A percentile compares a stretch with the other conserved stretches of the same genome.
phyloP scores from a whole-genome alignment of 1,140 invertebrate species.

The Bombus confusus region DNA sequence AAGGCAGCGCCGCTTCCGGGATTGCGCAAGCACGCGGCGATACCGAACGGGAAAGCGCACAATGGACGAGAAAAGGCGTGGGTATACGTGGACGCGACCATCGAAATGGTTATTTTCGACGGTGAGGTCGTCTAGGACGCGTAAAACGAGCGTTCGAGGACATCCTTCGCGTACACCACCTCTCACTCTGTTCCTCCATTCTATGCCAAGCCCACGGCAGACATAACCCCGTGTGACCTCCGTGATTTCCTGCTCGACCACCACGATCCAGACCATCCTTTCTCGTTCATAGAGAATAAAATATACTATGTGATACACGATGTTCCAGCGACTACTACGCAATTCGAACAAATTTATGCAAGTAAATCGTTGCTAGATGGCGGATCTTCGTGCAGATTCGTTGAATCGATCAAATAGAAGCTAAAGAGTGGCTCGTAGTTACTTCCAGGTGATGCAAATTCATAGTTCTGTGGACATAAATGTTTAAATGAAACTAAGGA shows the following conservation, averaged over 20 bases:
- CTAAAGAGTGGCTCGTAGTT: no score
- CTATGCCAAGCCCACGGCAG: slow-evolving; percentile 64
- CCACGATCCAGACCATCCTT: background rate
- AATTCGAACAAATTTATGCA: background rate
- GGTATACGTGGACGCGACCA: slow-evolving; percentile 23
- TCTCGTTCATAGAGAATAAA: background rate
- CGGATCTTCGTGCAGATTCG: background rate
- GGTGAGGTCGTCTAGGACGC: slow-evolving; percentile 79
- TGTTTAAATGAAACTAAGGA: no score
- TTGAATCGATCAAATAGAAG: background rate
- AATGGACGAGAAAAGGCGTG: slow-evolving; percentile 43
- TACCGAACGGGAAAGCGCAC: slow-evolving; percentile 30
- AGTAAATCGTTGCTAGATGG: no score
- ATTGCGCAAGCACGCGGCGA: slow-evolving; percentile 12
- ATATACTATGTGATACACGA: no score
- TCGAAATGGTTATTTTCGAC: slow-evolving; percentile 79
- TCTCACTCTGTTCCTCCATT: slow-evolving; percentile 62
- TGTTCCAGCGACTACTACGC: background rate
- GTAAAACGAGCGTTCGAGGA: slow-evolving; percentile 79
- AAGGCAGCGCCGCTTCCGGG: slow-evolving; percentile 45
- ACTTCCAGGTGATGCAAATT: no score
- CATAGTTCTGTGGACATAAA: no score
- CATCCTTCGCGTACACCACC: slow-evolving; percentile 66
- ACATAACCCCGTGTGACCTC: slow-evolving; percentile 73
- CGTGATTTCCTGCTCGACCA: slow-evolving; percentile 75